Conservation (phyloP, 2,888 invertebrate genomes). For the Philereme vetulata region DNA sequence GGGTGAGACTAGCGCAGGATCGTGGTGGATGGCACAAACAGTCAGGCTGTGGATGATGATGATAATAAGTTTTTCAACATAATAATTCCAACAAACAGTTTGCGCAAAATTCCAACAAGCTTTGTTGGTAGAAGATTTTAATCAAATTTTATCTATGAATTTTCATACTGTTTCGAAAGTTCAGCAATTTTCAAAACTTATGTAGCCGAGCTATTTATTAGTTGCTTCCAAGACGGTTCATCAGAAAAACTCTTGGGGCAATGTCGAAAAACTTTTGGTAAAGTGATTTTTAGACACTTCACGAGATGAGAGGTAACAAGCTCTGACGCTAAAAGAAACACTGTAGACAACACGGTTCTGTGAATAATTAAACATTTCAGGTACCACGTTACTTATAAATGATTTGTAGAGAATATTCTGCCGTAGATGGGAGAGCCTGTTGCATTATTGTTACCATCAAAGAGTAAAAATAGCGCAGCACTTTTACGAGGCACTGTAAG, state of each 20-base stretch:
- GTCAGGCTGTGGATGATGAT: too few relatives aligned
- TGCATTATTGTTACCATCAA: too few relatives aligned
- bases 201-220: slow-evolving; percentile 21
- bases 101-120: background rate
- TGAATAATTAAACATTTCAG: too few relatives aligned
- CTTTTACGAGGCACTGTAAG: too few relatives aligned
- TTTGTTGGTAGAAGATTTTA: slow-evolving; percentile 6
- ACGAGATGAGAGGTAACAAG: background rate
- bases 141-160: slow-evolving; percentile 31
- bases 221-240: slow-evolving; percentile 10
- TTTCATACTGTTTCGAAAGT: slow-evolving; percentile 35
- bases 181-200: slow-evolving; percentile 27
- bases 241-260: slow-evolving; percentile 1
- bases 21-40: too few relatives aligned
- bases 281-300: slow-evolving; percentile 9
- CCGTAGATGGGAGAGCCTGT: too few relatives aligned
- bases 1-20: too few relatives aligned
- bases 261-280: slow-evolving; percentile 7
- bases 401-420: too few relatives aligned
- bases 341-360: background rate
- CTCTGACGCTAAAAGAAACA: background rate
- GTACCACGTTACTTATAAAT: too few relatives aligned
- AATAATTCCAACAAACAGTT: background rate
- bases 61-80: too few relatives aligned
- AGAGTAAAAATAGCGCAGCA: too few relatives aligned